A percentile compares a stretch with the other conserved stretches of the same genome.
Conservation (phyloP, 2,888 invertebrate species). For the Hyppa rectilinea region DNA sequence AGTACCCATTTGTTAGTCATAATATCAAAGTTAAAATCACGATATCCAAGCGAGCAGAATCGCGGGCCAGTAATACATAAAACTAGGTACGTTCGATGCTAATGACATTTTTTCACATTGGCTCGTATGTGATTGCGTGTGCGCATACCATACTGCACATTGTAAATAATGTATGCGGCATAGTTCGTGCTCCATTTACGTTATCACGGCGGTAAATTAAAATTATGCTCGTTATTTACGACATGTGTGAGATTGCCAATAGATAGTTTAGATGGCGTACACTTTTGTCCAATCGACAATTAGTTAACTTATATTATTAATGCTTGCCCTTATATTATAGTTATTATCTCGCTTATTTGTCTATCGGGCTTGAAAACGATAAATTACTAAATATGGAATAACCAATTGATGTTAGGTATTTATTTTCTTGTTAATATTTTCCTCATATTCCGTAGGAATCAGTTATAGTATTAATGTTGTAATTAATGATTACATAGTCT, state of each 20-base stretch:
- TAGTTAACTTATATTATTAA: conserved; percentile 13
- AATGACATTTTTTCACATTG: conserved; percentile 82
- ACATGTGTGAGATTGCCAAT: conserved; percentile 74
- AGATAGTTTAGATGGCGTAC: conserved; percentile 63
- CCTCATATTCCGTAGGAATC: conserved; percentile 20
- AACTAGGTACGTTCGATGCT: conserved; percentile 73
- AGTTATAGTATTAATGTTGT: conserved; percentile 24
- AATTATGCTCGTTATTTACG: conserved; percentile 79
- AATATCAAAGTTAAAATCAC: background rate
- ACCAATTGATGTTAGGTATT: conserved; percentile 19
- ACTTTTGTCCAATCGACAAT: conserved; percentile 22
- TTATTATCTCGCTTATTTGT: conserved; percentile 32
- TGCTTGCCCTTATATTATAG: conserved; percentile 27
- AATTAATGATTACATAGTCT: conserved; percentile 39
- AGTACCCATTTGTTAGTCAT: background rate
- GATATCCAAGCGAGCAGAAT: conserved; percentile 5
- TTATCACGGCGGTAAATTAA: conserved; percentile 86
- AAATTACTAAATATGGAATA: conserved; percentile 33
- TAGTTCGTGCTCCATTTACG: conserved; percentile 88
- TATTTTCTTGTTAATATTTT: conserved; percentile 35
- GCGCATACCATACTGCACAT: conserved; percentile 80
- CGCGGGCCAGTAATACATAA: conserved; percentile 40
- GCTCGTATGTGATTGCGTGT: conserved; percentile 81
- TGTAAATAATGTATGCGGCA: conserved; percentile 83
- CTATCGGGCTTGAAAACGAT: conserved; percentile 2